These are phyloP conservation scores for Plestiodon gilberti DNA, from an alignment of 2,113 vertebrate species.

Conservation along the genomic window DNA sequence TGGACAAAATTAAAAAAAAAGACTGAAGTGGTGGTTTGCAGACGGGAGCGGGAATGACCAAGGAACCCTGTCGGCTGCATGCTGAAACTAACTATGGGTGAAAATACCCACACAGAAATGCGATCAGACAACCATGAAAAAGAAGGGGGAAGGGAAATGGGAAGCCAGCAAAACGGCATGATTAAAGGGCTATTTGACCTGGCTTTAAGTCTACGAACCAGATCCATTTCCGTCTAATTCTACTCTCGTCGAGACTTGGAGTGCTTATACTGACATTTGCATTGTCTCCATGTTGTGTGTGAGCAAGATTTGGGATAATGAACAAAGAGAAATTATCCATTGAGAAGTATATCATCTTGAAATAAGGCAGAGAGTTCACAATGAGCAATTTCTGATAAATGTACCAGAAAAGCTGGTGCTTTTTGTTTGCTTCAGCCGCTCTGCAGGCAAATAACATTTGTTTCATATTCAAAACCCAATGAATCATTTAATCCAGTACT, in stretches of 20 bases:
- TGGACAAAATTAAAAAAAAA: too few relatives aligned
- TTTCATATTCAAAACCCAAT: conserved; percentile 10
- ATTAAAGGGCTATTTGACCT: too few relatives aligned
- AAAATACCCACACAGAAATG: too few relatives aligned
- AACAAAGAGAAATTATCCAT: background rate
- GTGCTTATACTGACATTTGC: background rate
- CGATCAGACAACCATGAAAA: too few relatives aligned
- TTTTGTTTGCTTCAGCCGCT: background rate
- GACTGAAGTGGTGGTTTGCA: too few relatives aligned
- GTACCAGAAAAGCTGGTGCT: background rate
- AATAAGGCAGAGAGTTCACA: background rate
- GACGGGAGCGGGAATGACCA: too few relatives aligned
- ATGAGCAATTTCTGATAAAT: background rate
- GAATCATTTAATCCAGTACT: conserved; percentile 4
- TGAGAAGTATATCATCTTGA: background rate
- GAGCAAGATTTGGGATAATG: background rate
- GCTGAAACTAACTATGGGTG: too few relatives aligned
- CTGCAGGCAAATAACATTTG: background rate
- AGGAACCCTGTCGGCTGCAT: too few relatives aligned
- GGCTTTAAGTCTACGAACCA: background rate
- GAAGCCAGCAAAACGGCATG: too few relatives aligned
- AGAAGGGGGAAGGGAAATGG: too few relatives aligned
- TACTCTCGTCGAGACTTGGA: background rate
- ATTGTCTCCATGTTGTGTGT: background rate
- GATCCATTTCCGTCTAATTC: background rate